Conservation (phyloP, 2,113 vertebrate genomes). For the Eptesicus fuscus region DNA sequence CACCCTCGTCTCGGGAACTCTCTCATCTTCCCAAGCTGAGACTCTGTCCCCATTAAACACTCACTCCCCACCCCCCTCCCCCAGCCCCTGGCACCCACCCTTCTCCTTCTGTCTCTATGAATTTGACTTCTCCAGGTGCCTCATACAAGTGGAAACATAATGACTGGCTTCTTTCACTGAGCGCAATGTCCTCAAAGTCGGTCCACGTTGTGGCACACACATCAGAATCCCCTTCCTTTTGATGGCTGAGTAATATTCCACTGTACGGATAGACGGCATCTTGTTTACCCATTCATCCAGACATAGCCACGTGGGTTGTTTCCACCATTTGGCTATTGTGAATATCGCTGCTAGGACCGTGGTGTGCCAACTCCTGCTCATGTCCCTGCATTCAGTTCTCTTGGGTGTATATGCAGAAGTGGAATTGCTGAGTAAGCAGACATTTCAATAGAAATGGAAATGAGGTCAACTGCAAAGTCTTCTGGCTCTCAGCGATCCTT, state of each 20-base stretch:
- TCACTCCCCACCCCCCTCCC: no score
- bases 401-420: background rate
- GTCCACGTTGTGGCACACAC: background rate
- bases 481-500: background rate
- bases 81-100: background rate
- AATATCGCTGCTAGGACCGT: background rate
- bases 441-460: slow-evolving; percentile 28
- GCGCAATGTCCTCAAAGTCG: background rate
- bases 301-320: background rate
- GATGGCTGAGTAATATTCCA: background rate
- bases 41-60: background rate
- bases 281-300: background rate
- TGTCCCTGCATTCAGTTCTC: background rate
- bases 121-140: background rate
- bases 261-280: rapidly evolving
- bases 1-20: background rate
- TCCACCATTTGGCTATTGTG: background rate
- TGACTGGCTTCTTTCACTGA: background rate
- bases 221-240: background rate
- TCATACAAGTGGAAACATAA: background rate
- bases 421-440: background rate
- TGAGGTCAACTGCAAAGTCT: background rate
- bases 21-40: background rate
- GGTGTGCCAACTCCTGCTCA: no score
- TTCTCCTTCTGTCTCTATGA: background rate